Percentiles rank a stretch among this genome's conserved stretches.
Evolutionary conservation across 92 coral and sea anemone species (phyloP).

Genomic region (Pocillopora meandrina): DNA sequence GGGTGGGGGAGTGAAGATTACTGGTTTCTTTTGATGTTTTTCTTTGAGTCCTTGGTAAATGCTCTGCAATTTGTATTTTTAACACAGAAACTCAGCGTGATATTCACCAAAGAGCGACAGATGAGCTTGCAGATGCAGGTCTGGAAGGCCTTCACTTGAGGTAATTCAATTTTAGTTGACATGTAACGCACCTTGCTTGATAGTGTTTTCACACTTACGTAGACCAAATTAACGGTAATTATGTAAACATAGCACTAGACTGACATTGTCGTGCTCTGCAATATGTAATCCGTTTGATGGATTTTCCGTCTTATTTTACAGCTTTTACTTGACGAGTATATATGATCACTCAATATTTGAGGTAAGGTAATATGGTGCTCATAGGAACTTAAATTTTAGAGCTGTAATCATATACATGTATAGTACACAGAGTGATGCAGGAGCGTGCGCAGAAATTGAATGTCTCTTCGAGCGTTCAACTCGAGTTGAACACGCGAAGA

Average conservation of each 20-base stretch:
- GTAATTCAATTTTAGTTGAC: not conserved
- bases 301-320: constrained; percentile 35
- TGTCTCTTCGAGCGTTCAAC: no score
- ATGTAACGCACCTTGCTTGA: no score
- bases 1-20: no score
- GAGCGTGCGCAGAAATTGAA: no score
- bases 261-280: no score
- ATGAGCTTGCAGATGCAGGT: constrained; percentile 97
- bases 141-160: constrained; percentile 91
- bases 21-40: no score
- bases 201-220: no score
- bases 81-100: constrained; percentile 91
- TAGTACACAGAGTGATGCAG: not conserved
- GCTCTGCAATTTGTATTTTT: not conserved
- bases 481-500: no score
- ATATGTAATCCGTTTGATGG: no score
- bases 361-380: constrained; percentile 49
- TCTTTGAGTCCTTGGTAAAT: not conserved
- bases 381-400: not conserved
- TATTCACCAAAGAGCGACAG: constrained; percentile 96
- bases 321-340: constrained; percentile 97
- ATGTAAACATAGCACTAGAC: no score
- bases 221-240: no score
- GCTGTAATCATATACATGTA: no score
- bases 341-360: constrained; percentile 99